Percentiles rank a stretch among this genome's conserved stretches.
phyloP scores from a whole-genome alignment of 2,888 invertebrate species.

The Tipula unca region DNA sequence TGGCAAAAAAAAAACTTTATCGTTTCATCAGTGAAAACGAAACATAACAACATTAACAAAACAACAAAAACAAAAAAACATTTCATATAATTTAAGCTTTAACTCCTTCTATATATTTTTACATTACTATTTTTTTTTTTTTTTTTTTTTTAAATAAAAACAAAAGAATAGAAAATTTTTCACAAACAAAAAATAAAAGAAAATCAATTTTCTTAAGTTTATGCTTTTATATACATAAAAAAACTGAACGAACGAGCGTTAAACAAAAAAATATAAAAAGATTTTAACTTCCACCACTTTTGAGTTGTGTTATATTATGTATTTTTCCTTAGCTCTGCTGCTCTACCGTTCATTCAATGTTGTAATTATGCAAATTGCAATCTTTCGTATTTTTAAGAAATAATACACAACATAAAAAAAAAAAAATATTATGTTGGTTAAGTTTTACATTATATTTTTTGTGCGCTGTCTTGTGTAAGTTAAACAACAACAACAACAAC shows the following conservation, averaged over 20 bases:
- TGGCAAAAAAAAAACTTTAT: background rate
- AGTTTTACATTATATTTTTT: background rate
- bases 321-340: background rate
- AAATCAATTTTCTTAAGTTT: slow-evolving; percentile 14
- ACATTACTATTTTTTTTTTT: background rate
- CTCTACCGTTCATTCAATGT: background rate
- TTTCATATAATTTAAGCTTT: background rate
- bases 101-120: background rate
- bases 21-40: background rate
- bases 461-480: background rate
- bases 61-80: background rate
- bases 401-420: background rate
- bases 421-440: background rate
- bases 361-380: slow-evolving; percentile 14
- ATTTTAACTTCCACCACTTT: background rate
- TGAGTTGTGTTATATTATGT: background rate
- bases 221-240: background rate
- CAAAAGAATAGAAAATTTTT: background rate
- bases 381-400: background rate
- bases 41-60: background rate
- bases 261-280: background rate
- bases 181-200: background rate
- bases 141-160: background rate
- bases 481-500: background rate
- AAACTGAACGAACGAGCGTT: background rate